These are phyloP conservation scores for Coendou prehensilis DNA, from an alignment of 2,797 vertebrate genomes.

Conservation along the genomic window DNA sequence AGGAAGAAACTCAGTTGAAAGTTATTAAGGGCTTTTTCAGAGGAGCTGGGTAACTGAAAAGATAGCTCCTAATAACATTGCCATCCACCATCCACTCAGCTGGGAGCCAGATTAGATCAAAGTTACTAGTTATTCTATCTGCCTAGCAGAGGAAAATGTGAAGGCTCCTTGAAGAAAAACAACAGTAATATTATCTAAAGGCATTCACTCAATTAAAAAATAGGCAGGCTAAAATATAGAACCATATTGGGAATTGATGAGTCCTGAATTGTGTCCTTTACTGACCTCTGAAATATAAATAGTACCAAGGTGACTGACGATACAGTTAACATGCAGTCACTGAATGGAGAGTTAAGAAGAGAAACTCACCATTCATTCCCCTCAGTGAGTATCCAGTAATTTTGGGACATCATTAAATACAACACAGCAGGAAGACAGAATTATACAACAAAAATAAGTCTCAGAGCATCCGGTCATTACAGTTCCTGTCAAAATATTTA, in stretches of 20 bases:
- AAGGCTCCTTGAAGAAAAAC: neutral
- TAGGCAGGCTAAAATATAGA: neutral
- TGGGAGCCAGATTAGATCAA: neutral
- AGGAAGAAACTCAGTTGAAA: neutral
- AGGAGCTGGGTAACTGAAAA: neutral
- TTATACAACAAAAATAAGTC: neutral
- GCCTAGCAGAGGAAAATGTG: neutral
- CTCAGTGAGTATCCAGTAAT: neutral
- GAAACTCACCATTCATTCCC: neutral
- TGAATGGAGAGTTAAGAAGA: neutral
- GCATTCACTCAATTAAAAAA: neutral
- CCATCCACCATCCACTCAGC: neutral
- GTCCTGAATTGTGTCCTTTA: neutral
- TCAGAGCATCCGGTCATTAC: no score
- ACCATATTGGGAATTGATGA: neutral
- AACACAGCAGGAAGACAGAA: neutral
- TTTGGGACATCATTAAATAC: neutral
- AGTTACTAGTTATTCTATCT: neutral
- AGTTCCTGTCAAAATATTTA: neutral
- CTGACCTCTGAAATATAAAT: neutral
- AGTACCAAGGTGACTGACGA: neutral
- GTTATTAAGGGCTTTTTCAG: neutral
- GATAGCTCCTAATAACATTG: neutral
- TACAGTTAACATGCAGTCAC: neutral
- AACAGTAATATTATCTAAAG: neutral